phyloP scores from a whole-genome alignment of 1,140 invertebrate species.

The Nylanderia fulva region DNA sequence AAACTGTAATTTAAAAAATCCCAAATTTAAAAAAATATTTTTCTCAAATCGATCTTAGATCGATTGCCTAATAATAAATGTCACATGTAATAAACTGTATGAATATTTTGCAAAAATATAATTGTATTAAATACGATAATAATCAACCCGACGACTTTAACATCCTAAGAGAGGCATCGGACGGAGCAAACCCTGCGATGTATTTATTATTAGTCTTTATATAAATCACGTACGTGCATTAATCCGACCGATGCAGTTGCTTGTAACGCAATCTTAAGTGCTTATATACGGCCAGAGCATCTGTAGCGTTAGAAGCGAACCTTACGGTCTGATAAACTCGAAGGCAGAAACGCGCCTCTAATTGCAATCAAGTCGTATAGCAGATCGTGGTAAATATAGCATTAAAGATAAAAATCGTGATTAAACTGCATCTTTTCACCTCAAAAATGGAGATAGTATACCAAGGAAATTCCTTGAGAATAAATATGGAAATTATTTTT shows the following conservation, averaged over 20 bases:
- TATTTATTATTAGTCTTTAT: no score
- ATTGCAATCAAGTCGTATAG: neutral
- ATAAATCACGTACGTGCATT: no score
- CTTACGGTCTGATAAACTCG: neutral
- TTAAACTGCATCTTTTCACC: neutral
- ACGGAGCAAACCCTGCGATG: no score
- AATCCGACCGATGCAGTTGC: neutral
- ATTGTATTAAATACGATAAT: no score
- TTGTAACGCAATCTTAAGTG: slow-evolving; percentile 27
- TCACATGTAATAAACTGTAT: no score
- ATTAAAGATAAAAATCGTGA: neutral
- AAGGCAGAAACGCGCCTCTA: neutral
- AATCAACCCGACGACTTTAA: no score
- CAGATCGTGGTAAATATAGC: neutral
- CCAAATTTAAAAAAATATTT: no score
- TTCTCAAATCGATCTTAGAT: no score
- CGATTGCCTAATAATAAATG: no score
- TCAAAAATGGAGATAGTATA: neutral
- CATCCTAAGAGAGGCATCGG: no score
- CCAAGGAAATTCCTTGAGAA: neutral
- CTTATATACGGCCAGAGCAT: neutral
- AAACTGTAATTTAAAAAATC: no score
- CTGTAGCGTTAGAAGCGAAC: neutral
- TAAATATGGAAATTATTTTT: neutral
- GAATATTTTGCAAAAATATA: no score